Evolutionary conservation across 2,113 vertebrate genomes (phyloP).

Genomic region (Dasypus novemcinctus): DNA sequence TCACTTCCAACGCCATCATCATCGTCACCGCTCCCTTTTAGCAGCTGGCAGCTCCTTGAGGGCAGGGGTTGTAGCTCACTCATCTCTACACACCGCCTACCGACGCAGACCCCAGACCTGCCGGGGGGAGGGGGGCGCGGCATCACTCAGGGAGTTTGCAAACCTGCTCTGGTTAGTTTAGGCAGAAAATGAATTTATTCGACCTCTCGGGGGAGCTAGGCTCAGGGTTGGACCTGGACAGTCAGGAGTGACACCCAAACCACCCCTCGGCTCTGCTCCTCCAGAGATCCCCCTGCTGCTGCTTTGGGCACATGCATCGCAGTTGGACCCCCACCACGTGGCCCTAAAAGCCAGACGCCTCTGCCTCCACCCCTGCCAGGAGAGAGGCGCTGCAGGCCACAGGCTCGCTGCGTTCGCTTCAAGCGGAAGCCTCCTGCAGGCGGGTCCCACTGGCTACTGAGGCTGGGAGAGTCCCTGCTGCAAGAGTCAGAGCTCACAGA

Average conservation of each 20-base stretch:
- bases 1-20: too few relatives aligned
- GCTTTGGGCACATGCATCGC: rapidly evolving
- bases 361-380: not conserved
- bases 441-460: too few relatives aligned
- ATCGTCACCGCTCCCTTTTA: not conserved
- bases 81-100: not conserved
- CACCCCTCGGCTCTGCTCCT: not conserved
- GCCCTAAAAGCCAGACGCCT: not conserved
- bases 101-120: not conserved
- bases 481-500: not conserved
- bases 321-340: not conserved
- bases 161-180: not conserved
- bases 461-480: not conserved
- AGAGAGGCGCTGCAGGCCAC: not conserved
- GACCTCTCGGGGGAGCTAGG: not conserved
- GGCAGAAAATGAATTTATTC: not conserved
- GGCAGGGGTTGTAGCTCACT: not conserved
- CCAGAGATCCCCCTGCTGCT: rapidly evolving
- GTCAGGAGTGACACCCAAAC: not conserved
- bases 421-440: not conserved
- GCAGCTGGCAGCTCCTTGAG: not conserved
- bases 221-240: not conserved
- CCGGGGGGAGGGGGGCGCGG: not conserved
- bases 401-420: not conserved
- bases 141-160: not conserved